A percentile compares a stretch with the other conserved stretches of the same genome.
Conservation (phyloP, 2,888 invertebrate genomes). For the Amorpha juglandis region DNA sequence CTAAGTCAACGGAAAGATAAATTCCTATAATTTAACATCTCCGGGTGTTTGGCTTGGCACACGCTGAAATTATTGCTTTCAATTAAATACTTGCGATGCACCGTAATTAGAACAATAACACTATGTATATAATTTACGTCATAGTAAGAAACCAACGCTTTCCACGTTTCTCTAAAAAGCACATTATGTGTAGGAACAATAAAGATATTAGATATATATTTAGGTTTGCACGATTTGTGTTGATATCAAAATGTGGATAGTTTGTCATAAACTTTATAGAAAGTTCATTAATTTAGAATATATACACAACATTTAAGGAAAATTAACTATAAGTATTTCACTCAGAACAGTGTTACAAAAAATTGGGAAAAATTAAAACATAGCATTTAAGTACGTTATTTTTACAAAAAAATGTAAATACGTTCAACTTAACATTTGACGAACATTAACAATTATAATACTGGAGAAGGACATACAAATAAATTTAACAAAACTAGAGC, state of each 20-base stretch:
- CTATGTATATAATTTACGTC: background rate
- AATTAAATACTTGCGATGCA: conserved; percentile 12
- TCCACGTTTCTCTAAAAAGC: background rate
- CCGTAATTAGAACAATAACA: conserved; percentile 7
- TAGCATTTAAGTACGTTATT: too few relatives aligned
- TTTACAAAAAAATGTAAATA: too few relatives aligned
- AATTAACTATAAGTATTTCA: too few relatives aligned
- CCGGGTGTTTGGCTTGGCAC: conserved; percentile 11
- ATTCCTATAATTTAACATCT: background rate
- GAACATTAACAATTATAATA: too few relatives aligned
- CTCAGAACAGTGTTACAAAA: too few relatives aligned
- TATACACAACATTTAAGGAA: too few relatives aligned
- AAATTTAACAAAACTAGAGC: background rate
- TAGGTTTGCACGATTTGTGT: background rate
- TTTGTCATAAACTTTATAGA: too few relatives aligned
- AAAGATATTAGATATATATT: background rate
- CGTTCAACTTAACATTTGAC: too few relatives aligned
- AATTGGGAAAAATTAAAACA: too few relatives aligned
- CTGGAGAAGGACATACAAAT: background rate
- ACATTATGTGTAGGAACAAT: background rate
- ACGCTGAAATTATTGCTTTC: background rate
- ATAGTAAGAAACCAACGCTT: background rate
- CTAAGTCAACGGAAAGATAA: background rate
- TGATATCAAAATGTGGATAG: too few relatives aligned
- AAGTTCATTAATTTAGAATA: too few relatives aligned